Evolutionary conservation across 2,797 vertebrate species (phyloP).

Genomic region (Poecilia wingei): DNA sequence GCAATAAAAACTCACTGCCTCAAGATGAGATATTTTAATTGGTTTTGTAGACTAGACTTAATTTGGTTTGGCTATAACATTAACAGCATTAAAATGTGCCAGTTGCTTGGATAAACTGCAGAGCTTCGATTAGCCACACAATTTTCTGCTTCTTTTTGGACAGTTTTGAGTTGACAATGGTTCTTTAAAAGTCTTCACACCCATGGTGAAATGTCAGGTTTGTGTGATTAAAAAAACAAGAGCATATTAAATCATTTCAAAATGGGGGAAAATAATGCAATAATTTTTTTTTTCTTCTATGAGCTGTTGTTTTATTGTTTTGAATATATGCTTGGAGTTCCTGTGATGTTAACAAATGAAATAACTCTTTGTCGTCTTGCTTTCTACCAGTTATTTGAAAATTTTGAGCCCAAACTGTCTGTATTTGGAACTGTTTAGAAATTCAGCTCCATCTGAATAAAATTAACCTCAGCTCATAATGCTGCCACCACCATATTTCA

Average conservation of each 20-base stretch:
- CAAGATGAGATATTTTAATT: conserved; percentile 58
- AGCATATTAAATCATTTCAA: background rate
- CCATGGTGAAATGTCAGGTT: background rate
- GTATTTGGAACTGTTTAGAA: background rate
- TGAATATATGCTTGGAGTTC: background rate
- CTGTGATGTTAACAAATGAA: background rate
- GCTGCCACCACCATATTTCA: background rate
- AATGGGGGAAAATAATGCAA: background rate
- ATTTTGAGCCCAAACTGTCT: background rate
- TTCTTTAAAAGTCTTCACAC: background rate
- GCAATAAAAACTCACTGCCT: conserved; percentile 55
- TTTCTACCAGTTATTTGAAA: background rate
- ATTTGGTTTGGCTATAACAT: conserved; percentile 52
- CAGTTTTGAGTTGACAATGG: background rate
- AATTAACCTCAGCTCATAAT: background rate
- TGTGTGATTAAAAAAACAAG: background rate
- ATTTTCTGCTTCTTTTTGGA: background rate
- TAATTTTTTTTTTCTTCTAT: background rate
- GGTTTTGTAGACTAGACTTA: conserved; percentile 58
- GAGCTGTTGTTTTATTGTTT: background rate
- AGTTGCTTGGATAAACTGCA: conserved; percentile 21
- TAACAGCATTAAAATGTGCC: conserved; percentile 48
- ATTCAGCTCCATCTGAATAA: background rate
- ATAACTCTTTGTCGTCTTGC: background rate
- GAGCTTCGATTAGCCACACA: conserved; percentile 18